phyloP scores from a whole-genome alignment of 2,113 vertebrate genomes.

The Typhlomys cinereus region DNA sequence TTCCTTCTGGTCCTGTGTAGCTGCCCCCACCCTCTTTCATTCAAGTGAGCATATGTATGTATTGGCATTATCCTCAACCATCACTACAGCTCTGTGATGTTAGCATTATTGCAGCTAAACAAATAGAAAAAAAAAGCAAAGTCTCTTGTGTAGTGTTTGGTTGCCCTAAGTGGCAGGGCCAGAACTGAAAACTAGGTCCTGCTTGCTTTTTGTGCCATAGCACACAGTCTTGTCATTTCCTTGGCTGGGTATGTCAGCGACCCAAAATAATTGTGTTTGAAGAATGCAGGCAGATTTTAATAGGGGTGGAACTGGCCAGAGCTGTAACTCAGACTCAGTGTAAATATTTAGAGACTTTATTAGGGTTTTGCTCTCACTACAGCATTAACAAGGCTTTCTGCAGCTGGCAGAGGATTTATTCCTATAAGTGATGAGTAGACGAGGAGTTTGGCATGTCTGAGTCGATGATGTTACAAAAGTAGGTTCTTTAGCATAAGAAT shows the following conservation, averaged over 20 bases:
- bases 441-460: background rate
- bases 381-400: constrained; percentile 10
- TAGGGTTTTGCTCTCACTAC: constrained; percentile 34
- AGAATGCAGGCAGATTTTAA: background rate
- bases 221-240: constrained; percentile 61
- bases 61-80: background rate
- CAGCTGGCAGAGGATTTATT: background rate
- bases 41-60: background rate
- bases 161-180: constrained; percentile 34
- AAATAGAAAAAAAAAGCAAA: background rate
- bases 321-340: constrained; percentile 45
- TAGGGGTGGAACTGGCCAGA: constrained; percentile 26
- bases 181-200: constrained; percentile 49
- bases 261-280: constrained; percentile 65
- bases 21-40: background rate
- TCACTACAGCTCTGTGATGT: background rate
- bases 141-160: background rate
- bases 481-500: background rate
- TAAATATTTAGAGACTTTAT: constrained; percentile 72
- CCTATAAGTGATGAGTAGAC: background rate
- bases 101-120: background rate
- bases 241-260: constrained; percentile 57
- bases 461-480: background rate
- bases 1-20: background rate
- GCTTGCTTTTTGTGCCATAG: constrained; percentile 7